Percentiles rank a stretch among this genome's conserved stretches.
These are phyloP conservation scores for Drosophila crucigera DNA, from an alignment of 2,888 invertebrate genomes.

Conservation along the genomic window DNA sequence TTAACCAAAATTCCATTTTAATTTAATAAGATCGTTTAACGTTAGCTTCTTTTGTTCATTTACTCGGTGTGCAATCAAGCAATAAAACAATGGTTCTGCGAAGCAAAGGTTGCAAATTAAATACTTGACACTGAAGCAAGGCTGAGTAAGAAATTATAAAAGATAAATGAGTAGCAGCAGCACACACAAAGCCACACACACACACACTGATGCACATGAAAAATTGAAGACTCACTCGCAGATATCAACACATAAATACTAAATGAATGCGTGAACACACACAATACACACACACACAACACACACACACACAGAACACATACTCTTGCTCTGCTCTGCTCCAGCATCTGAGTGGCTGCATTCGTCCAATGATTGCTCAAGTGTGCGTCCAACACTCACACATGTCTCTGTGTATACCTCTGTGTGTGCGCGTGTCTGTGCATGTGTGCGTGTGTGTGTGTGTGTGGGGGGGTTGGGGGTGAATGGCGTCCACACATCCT, in stretches of 20 bases:
- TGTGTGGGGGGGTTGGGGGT: slow-evolving; percentile 12
- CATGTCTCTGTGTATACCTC: not conserved
- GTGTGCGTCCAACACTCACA: slow-evolving; percentile 49
- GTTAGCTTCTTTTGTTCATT: slow-evolving; percentile 11
- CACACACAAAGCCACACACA: slow-evolving; percentile 17
- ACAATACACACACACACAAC: slow-evolving; percentile 25
- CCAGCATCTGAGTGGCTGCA: slow-evolving; percentile 78
- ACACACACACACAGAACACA: slow-evolving; percentile 13
- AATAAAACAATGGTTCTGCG: slow-evolving; percentile 10
- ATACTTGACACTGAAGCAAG: slow-evolving; percentile 53
- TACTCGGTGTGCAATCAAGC: slow-evolving; percentile 27
- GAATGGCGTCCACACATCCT: slow-evolving; percentile 66
- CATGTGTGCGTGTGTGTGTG: slow-evolving; percentile 27
- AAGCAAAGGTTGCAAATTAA: slow-evolving; percentile 57
- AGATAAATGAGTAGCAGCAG: slow-evolving; percentile 62
- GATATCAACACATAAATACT: slow-evolving; percentile 79
- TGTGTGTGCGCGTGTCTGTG: not conserved
- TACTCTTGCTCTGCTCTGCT: slow-evolving; percentile 32
- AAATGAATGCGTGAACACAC: slow-evolving; percentile 59
- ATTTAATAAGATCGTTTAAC: slow-evolving; percentile 19
- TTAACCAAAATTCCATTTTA: not conserved
- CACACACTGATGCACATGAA: slow-evolving; percentile 37
- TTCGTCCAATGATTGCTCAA: slow-evolving; percentile 76
- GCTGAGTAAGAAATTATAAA: slow-evolving; percentile 62
- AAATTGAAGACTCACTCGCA: slow-evolving; percentile 73